Percentiles rank a stretch among this genome's conserved stretches.
phyloP scores from a whole-genome alignment of 2,113 vertebrate species.

The Trachemys scripta region DNA sequence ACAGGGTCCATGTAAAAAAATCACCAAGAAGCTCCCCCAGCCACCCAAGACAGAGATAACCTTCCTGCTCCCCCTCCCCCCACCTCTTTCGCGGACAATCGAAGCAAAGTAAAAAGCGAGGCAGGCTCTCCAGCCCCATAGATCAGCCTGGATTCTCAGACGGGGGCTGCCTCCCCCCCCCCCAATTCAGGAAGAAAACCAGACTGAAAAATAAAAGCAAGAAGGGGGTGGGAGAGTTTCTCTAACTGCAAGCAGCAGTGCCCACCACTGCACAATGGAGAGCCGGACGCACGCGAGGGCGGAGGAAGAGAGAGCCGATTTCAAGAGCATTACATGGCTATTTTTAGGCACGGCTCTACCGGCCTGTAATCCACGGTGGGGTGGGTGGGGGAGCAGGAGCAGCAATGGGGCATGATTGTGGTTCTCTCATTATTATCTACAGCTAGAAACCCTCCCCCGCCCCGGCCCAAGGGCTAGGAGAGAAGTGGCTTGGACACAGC shows the following conservation, averaged over 20 bases:
- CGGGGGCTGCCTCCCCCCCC: neutral
- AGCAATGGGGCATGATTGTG: neutral
- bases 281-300: neutral
- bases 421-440: neutral
- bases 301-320: neutral
- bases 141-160: neutral
- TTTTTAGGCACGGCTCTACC: neutral
- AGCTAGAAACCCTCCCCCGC: neutral
- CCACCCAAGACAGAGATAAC: neutral
- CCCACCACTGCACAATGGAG: neutral
- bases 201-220: neutral
- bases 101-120: neutral
- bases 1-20: neutral
- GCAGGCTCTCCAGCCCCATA: neutral
- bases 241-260: neutral
- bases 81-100: neutral
- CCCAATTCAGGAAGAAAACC: neutral
- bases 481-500: neutral
- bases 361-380: neutral
- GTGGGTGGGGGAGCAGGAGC: neutral
- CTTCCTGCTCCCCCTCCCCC: neutral
- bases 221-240: neutral
- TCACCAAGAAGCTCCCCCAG: neutral
- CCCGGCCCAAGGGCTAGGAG: neutral
- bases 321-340: neutral